Percentiles rank a stretch among this genome's conserved stretches.
These are phyloP conservation scores for Drosophila nr. medialis DNA, from an alignment of 2,888 invertebrate species.

Conservation along the genomic window DNA sequence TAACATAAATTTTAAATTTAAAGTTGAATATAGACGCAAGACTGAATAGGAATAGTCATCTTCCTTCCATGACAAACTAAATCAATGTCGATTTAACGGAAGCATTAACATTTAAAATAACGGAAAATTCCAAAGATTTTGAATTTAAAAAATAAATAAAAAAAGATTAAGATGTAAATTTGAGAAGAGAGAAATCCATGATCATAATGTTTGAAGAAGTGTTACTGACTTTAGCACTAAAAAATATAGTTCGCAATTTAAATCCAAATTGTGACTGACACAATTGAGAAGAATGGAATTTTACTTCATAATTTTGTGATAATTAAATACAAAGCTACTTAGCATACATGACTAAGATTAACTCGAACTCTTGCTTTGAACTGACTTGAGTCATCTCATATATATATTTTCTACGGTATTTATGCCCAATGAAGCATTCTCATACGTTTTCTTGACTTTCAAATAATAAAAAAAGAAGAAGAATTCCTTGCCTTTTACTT, in stretches of 20 bases:
- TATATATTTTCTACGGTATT: conserved; percentile 8
- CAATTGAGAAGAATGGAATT: neutral
- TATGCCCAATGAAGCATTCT: conserved; percentile 2
- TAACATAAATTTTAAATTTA: neutral
- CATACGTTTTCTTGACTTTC: conserved; percentile 30
- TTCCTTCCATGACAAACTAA: neutral
- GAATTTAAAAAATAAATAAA: neutral
- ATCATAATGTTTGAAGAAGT: neutral
- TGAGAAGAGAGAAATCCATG: neutral
- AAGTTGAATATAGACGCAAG: neutral
- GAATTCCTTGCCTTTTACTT: conserved; percentile 21
- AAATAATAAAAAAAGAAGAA: conserved; percentile 2
- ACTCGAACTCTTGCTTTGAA: neutral
- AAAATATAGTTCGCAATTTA: neutral
- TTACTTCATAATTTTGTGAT: neutral
- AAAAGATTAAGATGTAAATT: neutral
- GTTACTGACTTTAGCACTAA: neutral
- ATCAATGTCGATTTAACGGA: neutral
- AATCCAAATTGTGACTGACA: neutral
- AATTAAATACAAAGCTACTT: neutral
- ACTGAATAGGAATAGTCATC: neutral
- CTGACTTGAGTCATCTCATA: neutral
- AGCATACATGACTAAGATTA: neutral
- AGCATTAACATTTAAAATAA: neutral
- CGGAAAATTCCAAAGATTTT: neutral